A percentile compares a stretch with the other conserved stretches of the same genome.
Evolutionary conservation across 1,140 invertebrate genomes (phyloP).

Genomic region (Condylostylus longicornis): DNA sequence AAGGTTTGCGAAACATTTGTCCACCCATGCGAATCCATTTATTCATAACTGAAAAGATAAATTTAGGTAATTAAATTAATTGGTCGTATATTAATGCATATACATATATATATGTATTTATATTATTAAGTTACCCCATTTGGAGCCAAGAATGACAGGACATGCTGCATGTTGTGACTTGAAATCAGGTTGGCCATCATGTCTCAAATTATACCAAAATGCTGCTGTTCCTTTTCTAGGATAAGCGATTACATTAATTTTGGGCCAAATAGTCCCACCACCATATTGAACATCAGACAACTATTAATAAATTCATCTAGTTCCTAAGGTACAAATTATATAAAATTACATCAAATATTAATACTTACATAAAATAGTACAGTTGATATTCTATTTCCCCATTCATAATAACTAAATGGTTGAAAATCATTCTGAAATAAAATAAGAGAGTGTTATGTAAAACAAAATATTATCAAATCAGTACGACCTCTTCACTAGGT

Average conservation of each 20-base stretch:
- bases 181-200: conserved; percentile 76
- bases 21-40: conserved; percentile 95
- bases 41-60: conserved; percentile 73
- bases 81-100: no score
- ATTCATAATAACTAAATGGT: conserved; percentile 5
- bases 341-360: conserved; percentile 44
- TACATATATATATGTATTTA: conserved; percentile 41
- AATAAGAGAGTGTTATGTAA: not conserved
- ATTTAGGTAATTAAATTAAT: no score
- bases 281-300: conserved; percentile 90
- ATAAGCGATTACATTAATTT: conserved; percentile 60
- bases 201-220: conserved; percentile 87
- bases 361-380: conserved; percentile 25
- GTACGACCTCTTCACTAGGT: conserved; percentile 8
- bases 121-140: conserved; percentile 54
- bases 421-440: not conserved
- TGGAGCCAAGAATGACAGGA: conserved; percentile 84
- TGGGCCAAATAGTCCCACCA: conserved; percentile 84
- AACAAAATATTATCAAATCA: conserved; percentile 1
- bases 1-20: conserved; percentile 19
- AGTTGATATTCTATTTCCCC: conserved; percentile 27
- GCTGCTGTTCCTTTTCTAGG: conserved; percentile 76
- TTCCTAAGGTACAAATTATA: no score
- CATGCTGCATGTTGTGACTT: conserved; percentile 86
- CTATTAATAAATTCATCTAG: no score